Conservation (phyloP, 2,888 invertebrate genomes). For the Cheilosia vulpina region DNA sequence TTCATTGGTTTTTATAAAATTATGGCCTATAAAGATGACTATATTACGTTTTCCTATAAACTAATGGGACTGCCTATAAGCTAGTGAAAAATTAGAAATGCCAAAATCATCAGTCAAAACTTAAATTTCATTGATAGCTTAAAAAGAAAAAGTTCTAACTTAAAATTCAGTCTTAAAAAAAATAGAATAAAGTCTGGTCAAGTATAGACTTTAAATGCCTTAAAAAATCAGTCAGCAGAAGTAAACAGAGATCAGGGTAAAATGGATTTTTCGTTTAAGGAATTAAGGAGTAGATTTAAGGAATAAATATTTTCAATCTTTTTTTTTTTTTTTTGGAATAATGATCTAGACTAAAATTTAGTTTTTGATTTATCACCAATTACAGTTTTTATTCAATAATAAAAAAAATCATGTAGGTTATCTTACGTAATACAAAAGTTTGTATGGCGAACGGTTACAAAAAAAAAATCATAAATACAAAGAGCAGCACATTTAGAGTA, state of each 20-base stretch:
- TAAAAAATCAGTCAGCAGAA: constrained; percentile 73
- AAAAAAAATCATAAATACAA: constrained; percentile 41
- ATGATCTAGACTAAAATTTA: constrained; percentile 42
- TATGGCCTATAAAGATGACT: constrained; percentile 69
- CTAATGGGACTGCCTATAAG: constrained; percentile 6
- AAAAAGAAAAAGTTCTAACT: constrained; percentile 55
- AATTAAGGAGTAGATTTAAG: constrained; percentile 48
- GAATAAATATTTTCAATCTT: constrained; percentile 48
- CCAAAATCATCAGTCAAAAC: constrained; percentile 45
- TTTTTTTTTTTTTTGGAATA: constrained; percentile 56
- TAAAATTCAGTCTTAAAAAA: constrained; percentile 72
- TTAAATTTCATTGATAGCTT: constrained; percentile 26
- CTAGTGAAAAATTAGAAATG: background rate
- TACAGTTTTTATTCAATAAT: constrained; percentile 41
- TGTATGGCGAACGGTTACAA: constrained; percentile 45
- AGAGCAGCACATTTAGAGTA: constrained; percentile 48
- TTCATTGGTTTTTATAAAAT: constrained; percentile 36
- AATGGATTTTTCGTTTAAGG: constrained; percentile 46
- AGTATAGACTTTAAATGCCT: constrained; percentile 51
- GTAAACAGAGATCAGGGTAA: constrained; percentile 70
- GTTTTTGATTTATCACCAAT: constrained; percentile 65
- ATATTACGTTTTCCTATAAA: constrained; percentile 49
- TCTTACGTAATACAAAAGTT: constrained; percentile 14
- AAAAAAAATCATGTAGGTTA: constrained; percentile 6
- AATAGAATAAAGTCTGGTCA: constrained; percentile 46